Evolutionary conservation across 1,140 invertebrate genomes (phyloP).

Genomic region (Xylocopa sonorina): DNA sequence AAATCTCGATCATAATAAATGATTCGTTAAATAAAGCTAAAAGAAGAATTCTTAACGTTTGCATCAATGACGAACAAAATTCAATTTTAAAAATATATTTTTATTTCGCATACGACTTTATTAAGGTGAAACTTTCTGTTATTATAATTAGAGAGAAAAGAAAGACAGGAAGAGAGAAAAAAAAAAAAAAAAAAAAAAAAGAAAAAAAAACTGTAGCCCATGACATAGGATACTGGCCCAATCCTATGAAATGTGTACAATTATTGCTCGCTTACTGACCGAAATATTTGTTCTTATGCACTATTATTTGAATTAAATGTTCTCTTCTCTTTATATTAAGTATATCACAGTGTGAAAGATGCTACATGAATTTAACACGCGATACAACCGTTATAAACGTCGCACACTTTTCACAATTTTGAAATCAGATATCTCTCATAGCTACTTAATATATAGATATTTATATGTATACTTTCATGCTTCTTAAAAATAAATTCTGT

Average conservation of each 20-base stretch:
- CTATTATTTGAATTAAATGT: slow-evolving; percentile 40
- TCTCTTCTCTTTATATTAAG: slow-evolving; percentile 44
- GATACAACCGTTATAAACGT: slow-evolving; percentile 68
- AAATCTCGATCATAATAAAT: not conserved
- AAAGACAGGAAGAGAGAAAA: not conserved
- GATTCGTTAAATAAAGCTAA: not conserved
- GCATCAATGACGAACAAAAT: slow-evolving; percentile 16
- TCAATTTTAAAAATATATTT: slow-evolving; percentile 25
- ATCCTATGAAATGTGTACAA: slow-evolving; percentile 38
- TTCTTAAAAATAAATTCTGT: slow-evolving; percentile 61
- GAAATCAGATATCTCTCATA: slow-evolving; percentile 42
- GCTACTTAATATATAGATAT: slow-evolving; percentile 36
- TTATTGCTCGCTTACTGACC: slow-evolving; percentile 51
- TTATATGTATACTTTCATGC: slow-evolving; percentile 47
- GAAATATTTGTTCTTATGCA: slow-evolving; percentile 13
- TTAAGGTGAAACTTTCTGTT: not conserved
- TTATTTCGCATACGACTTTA: slow-evolving; percentile 21
- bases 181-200: not conserved
- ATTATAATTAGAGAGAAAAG: too few relatives aligned
- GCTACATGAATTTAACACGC: slow-evolving; percentile 69
- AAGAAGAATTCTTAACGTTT: not conserved
- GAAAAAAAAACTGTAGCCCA: not conserved
- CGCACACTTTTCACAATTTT: slow-evolving; percentile 43
- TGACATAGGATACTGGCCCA: slow-evolving; percentile 13
- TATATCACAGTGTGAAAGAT: slow-evolving; percentile 79